Evolutionary conservation across 92 coral and sea anemone species (phyloP).

Genomic region (Porites divaricata): DNA sequence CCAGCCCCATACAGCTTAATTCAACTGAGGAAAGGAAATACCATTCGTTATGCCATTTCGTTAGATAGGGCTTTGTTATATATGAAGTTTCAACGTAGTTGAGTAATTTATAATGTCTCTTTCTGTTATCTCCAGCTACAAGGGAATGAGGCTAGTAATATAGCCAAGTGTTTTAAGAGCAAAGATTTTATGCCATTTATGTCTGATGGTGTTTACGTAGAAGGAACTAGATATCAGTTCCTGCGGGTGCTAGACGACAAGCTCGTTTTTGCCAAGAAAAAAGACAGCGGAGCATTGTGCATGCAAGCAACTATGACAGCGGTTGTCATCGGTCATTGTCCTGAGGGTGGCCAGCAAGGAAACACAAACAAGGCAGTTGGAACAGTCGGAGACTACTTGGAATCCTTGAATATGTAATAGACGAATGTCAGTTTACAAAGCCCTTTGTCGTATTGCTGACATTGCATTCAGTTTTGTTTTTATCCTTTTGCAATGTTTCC

Average conservation of each 20-base stretch:
- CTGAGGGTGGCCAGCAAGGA: slow-evolving; percentile 77
- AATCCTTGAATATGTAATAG: slow-evolving; percentile 58
- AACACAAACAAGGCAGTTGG: slow-evolving; percentile 69
- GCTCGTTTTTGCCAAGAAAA: slow-evolving; percentile 61
- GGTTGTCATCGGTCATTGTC: slow-evolving; percentile 69
- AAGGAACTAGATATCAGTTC: slow-evolving; percentile 68
- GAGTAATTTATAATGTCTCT: not conserved
- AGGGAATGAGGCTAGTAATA: slow-evolving; percentile 39
- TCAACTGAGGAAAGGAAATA: too few relatives aligned
- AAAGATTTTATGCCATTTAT: slow-evolving; percentile 59
- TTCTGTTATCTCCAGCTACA: slow-evolving; percentile 19
- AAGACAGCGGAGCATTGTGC: slow-evolving; percentile 63
- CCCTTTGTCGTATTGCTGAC: too few relatives aligned
- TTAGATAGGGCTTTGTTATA: too few relatives aligned
- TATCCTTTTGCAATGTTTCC: not conserved
- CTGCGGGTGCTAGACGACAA: slow-evolving; percentile 71
- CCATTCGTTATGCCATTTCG: too few relatives aligned
- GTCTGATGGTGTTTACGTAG: slow-evolving; percentile 54
- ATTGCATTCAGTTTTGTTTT: not conserved
- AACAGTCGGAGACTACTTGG: slow-evolving; percentile 69
- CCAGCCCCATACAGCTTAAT: too few relatives aligned
- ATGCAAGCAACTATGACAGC: slow-evolving; percentile 77
- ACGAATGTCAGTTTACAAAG: not conserved
- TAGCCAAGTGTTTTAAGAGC: slow-evolving; percentile 62
- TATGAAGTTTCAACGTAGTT: too few relatives aligned